Evolutionary conservation across 2,888 invertebrate species (phyloP), one percentile per base, ranked within the genome.

Genomic region (Phrixothrix hirtus): DNA sequence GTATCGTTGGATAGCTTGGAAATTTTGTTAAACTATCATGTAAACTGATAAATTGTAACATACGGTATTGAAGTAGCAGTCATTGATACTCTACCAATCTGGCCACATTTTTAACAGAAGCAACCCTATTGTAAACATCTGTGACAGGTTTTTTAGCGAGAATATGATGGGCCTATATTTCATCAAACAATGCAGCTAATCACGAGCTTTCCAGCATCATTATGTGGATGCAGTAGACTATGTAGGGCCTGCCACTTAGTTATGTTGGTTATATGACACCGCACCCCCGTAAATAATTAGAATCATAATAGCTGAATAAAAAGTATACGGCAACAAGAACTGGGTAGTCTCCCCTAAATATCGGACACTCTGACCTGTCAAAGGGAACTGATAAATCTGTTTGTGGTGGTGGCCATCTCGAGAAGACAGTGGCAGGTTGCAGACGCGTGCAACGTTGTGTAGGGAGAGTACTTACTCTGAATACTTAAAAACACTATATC

Each of bases 291-390:
- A 70, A 73, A 75, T 76, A 75, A 76, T 76, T 76, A 75, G 74
- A 75, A 75, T 75, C 72, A 76, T 76, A 76, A 76, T 76, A 70
- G 74, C 66, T 65, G 72, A 70, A 73, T 71, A 74, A 75, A 75
- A 75, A 74, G 70, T 70, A 71, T 70, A 69, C 66, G 66, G 66
- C 73, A 74, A 74, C 72, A 73, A 72, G 66, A 71, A 59, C 58
- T 62, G 67, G 68, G 70, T 68, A 57, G 57, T 64, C 63, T 61
- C 65, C 65, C 66, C 67, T 65, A 62, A 59, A 58, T 53, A 63
- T 63, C 65, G 69, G 67, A 69, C 70, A 70, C 71, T 72, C 66
- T 62, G 61, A 64, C 66, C 71, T 73, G 73, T 73, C 73, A 71
- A 65, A 68, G 73, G 73, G 73, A 65, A 63, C 70, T 74, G 74